phyloP scores from a whole-genome alignment of 2,888 invertebrate genomes.

The Mylabris sibirica region DNA sequence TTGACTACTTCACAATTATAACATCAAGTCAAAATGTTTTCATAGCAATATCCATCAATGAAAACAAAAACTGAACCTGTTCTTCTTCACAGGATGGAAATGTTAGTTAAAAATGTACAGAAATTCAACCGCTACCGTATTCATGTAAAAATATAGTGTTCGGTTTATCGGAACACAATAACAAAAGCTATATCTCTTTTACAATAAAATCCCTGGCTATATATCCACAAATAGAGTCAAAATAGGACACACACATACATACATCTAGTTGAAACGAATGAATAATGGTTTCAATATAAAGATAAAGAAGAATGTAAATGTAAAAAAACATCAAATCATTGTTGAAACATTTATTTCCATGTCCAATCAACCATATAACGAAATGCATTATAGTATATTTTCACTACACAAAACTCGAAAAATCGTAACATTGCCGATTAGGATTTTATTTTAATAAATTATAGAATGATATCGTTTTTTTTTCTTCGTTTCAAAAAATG shows the following conservation, averaged over 20 bases:
- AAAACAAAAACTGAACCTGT: too few relatives aligned
- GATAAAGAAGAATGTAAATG: constrained; percentile 43
- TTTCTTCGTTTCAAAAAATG: too few relatives aligned
- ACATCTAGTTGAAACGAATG: constrained; percentile 29
- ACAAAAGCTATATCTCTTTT: constrained; percentile 41
- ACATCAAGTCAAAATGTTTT: too few relatives aligned
- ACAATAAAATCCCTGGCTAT: constrained; percentile 36
- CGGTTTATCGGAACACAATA: constrained; percentile 46
- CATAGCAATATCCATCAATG: too few relatives aligned
- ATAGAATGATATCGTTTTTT: neutral
- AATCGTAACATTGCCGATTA: neutral
- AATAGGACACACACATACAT: neutral
- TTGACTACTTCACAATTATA: too few relatives aligned
- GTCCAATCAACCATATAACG: constrained; percentile 46
- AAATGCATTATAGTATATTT: constrained; percentile 39
- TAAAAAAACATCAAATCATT: constrained; percentile 57
- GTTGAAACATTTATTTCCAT: constrained; percentile 57
- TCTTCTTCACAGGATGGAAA: neutral
- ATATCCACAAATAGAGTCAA: neutral
- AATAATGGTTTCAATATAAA: constrained; percentile 35
- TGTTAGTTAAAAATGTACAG: neutral
- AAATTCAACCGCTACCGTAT: neutral
- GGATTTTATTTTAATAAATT: neutral
- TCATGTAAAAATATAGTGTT: neutral
- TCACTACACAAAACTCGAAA: constrained; percentile 27